A percentile compares a stretch with the other conserved stretches of the same genome.
Conservation (phyloP, 1,140 invertebrate species). For the Spodoptera litura region DNA sequence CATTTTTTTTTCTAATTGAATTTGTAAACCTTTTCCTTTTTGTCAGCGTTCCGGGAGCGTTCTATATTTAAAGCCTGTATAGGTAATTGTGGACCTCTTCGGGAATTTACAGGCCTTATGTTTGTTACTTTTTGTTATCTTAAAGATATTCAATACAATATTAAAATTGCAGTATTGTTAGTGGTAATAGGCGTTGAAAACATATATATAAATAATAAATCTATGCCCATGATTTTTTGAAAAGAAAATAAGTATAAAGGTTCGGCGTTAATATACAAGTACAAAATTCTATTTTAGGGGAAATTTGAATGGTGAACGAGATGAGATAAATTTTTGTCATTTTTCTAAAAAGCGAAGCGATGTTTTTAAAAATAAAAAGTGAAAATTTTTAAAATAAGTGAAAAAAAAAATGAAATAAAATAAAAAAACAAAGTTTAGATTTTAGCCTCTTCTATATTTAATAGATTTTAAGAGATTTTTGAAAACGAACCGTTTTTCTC, state of each 20-base stretch:
- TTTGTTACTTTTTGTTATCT: too few relatives aligned
- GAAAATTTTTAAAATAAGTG: background rate
- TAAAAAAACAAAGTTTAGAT: constrained; percentile 15
- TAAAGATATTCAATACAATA: too few relatives aligned
- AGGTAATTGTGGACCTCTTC: too few relatives aligned
- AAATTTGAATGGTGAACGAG: background rate
- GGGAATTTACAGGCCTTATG: too few relatives aligned
- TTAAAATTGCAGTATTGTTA: too few relatives aligned
- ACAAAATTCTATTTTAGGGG: constrained; percentile 43
- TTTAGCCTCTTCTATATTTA: constrained; percentile 43
- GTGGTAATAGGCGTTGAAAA: background rate
- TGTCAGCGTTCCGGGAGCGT: too few relatives aligned
- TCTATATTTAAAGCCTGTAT: too few relatives aligned
- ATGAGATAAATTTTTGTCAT: constrained; percentile 17
- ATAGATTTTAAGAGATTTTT: constrained; percentile 27
- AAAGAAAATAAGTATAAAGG: constrained; percentile 35
- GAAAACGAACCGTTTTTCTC: constrained; percentile 17
- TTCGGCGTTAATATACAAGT: constrained; percentile 40
- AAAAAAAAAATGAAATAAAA: constrained; percentile 19
- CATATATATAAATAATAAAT: constrained; percentile 11
- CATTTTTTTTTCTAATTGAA: too few relatives aligned
- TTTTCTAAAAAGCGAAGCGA: constrained; percentile 38
- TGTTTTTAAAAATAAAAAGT: background rate
- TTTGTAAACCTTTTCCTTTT: too few relatives aligned
- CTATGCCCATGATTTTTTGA: constrained; percentile 33